These are phyloP conservation scores for Varanus salvator DNA, from an alignment of 2,113 vertebrate species.

Conservation along the genomic window DNA sequence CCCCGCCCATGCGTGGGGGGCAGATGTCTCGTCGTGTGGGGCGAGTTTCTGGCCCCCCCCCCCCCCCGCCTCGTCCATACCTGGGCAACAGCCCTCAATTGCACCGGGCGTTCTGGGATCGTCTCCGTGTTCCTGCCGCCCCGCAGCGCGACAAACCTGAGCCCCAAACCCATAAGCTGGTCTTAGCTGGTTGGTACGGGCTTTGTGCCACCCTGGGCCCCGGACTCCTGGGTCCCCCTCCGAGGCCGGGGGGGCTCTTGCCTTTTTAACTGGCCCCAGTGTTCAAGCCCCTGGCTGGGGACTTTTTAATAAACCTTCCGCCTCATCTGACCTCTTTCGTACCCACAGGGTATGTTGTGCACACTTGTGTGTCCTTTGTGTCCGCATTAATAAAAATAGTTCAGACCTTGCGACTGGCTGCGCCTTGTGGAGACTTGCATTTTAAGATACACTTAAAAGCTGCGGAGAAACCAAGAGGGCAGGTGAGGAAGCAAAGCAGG, in stretches of 20 bases:
- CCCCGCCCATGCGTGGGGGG: not conserved
- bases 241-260: too few species aligned
- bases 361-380: not conserved
- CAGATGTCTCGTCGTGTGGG: not conserved
- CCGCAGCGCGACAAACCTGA: not conserved
- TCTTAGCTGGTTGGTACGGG: not conserved
- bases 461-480: too few species aligned
- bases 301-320: not conserved
- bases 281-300: not conserved
- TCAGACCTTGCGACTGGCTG: not conserved
- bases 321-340: not conserved
- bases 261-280: not conserved
- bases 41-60: not conserved
- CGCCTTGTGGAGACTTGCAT: not conserved
- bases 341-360: too few species aligned
- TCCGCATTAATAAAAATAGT: conserved; percentile 17
- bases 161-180: not conserved
- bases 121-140: not conserved
- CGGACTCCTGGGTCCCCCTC: conserved; percentile 4
- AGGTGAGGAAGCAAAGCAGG: too few species aligned
- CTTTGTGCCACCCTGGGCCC: conserved; percentile 3
- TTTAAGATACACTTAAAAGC: too few species aligned
- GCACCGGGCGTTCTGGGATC: too few species aligned
- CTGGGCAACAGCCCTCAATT: not conserved
- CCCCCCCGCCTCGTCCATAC: not conserved